Evolutionary conservation across 92 coral and sea anemone species (phyloP).

Genomic region (Parazoanthus darwini): DNA sequence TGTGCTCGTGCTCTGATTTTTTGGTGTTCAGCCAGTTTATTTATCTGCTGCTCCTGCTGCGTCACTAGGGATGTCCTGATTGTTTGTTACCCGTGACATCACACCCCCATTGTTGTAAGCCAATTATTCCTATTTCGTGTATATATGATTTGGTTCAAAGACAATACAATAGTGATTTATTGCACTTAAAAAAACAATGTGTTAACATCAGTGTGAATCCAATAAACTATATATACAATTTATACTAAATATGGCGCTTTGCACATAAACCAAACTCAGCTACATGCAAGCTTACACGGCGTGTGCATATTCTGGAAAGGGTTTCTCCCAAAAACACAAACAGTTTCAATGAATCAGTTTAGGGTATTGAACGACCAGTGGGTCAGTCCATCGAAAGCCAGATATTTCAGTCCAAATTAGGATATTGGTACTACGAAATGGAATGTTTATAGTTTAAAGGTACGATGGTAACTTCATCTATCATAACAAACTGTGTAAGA

Average conservation of each 20-base stretch:
- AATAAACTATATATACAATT: no score
- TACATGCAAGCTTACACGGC: background rate
- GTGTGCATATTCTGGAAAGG: background rate
- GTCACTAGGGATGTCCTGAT: slow-evolving; percentile 11
- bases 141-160: no score
- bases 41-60: background rate
- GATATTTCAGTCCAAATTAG: background rate
- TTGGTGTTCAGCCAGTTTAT: background rate
- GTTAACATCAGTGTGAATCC: no score
- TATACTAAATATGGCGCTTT: slow-evolving; percentile 13
- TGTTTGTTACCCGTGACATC: background rate
- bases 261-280: background rate
- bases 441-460: background rate
- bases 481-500: no score
- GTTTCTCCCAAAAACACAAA: background rate
- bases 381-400: background rate
- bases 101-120: background rate
- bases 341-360: background rate
- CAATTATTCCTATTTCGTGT: no score
- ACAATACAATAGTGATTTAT: no score
- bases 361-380: background rate
- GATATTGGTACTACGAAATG: background rate
- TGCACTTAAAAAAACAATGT: no score
- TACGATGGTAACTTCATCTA: background rate
- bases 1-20: slow-evolving; percentile 4